Percentiles rank a stretch among this genome's conserved stretches.
phyloP scores from a whole-genome alignment of 2,797 vertebrate species.

The Sebastes kiyomatsui region DNA sequence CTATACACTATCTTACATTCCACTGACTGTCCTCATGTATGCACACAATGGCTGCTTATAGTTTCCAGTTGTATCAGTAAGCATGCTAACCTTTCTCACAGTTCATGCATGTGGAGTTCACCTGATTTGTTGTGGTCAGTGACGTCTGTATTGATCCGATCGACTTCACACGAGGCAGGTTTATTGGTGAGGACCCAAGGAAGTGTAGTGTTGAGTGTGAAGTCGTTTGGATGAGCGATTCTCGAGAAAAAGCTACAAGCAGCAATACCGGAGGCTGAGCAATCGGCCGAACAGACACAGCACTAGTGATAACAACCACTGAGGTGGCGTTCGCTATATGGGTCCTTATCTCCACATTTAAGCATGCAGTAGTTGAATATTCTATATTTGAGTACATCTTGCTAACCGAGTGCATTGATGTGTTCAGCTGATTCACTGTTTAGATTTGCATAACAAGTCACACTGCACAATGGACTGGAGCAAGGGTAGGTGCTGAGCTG shows the following conservation, averaged over 20 bases:
- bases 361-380: slow-evolving; percentile 1
- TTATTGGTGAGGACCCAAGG: background rate
- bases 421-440: slow-evolving; percentile 19
- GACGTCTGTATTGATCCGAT: background rate
- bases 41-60: background rate
- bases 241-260: background rate
- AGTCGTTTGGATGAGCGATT: background rate
- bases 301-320: slow-evolving; percentile 4
- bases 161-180: background rate
- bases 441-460: slow-evolving; percentile 31
- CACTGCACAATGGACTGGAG: background rate
- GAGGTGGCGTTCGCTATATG: background rate
- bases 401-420: slow-evolving; percentile 22
- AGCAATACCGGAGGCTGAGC: background rate
- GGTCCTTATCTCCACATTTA: slow-evolving; percentile 8
- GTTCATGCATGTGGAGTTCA: background rate
- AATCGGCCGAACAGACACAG: background rate
- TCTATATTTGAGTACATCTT: slow-evolving; percentile 12
- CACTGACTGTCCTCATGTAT: background rate
- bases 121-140: background rate
- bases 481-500: background rate
- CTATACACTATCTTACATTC: background rate
- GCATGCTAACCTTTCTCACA: background rate
- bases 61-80: background rate
- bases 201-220: background rate